These are phyloP conservation scores for Trichoplusia ni DNA, from an alignment of 1,140 invertebrate species.

Conservation along the genomic window DNA sequence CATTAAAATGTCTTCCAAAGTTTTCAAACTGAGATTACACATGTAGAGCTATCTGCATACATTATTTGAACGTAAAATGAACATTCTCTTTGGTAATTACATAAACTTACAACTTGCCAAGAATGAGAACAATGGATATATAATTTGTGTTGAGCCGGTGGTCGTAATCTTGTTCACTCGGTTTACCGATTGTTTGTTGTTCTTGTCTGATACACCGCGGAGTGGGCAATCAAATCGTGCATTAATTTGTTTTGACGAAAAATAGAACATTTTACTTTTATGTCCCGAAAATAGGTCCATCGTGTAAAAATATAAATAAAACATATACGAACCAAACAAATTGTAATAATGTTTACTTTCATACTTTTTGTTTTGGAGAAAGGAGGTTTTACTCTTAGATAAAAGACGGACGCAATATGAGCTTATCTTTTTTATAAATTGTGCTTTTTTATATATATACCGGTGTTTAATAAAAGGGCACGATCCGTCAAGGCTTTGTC, in stretches of 20 bases:
- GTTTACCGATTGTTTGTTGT: conserved; percentile 43
- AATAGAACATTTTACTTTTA: conserved; percentile 13
- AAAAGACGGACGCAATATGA: too few species aligned
- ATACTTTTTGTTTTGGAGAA: too few species aligned
- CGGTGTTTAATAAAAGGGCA: neutral
- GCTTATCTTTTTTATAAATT: neutral
- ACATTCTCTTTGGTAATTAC: neutral
- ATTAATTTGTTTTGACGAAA: conserved; percentile 18
- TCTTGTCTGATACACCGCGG: conserved; percentile 24
- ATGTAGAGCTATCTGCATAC: neutral
- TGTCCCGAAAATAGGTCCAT: conserved; percentile 6
- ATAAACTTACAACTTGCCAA: conserved; percentile 4
- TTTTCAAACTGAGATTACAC: too few species aligned
- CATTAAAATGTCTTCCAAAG: too few species aligned
- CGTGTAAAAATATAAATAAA: neutral
- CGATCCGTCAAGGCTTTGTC: neutral
- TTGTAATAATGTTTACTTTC: too few species aligned
- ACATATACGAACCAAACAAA: too few species aligned
- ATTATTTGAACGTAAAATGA: neutral
- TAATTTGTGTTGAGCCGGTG: conserved; percentile 33
- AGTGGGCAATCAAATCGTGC: conserved; percentile 17
- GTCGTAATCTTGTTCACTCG: conserved; percentile 40
- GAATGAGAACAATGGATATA: conserved; percentile 33
- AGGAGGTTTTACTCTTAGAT: too few species aligned
- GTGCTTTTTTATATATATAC: neutral